Evolutionary conservation across 2,797 vertebrate genomes (phyloP).

Genomic region (Sebastiscus tertius): DNA sequence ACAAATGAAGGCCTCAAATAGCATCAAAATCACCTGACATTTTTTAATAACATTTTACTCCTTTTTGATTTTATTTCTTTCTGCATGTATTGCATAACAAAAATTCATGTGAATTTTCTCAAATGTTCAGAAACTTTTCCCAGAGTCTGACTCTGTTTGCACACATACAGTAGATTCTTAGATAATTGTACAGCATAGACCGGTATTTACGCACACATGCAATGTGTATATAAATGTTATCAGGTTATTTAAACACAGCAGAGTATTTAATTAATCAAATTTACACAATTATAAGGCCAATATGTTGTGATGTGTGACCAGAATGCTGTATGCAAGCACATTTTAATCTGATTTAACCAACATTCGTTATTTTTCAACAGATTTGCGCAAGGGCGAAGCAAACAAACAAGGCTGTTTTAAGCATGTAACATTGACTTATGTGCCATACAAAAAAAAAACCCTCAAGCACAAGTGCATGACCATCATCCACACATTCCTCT

Average conservation of each 20-base stretch:
- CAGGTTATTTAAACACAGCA: constrained; percentile 13
- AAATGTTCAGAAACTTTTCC: background rate
- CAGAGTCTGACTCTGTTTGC: constrained; percentile 16
- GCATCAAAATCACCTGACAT: background rate
- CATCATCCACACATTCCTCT: constrained; percentile 19
- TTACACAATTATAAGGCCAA: constrained; percentile 2
- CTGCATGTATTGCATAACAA: constrained; percentile 17
- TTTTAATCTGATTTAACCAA: constrained; percentile 1
- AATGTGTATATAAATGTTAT: constrained; percentile 41
- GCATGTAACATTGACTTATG: constrained; percentile 39
- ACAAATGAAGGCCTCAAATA: constrained; percentile 6
- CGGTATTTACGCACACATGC: constrained; percentile 14
- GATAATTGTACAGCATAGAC: background rate
- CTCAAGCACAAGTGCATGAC: constrained; percentile 59
- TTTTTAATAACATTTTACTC: too few species aligned
- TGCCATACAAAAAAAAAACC: constrained; percentile 28
- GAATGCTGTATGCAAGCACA: background rate
- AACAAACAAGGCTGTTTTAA: constrained; percentile 15
- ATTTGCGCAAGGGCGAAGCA: background rate
- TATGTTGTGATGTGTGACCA: background rate
- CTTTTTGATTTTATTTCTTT: background rate
- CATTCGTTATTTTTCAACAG: background rate
- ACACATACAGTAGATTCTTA: constrained; percentile 2
- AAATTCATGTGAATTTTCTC: constrained; percentile 5
- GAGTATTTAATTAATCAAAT: background rate